These are phyloP conservation scores for Vanessa cardui DNA, from an alignment of 2,888 invertebrate genomes.

Conservation along the genomic window DNA sequence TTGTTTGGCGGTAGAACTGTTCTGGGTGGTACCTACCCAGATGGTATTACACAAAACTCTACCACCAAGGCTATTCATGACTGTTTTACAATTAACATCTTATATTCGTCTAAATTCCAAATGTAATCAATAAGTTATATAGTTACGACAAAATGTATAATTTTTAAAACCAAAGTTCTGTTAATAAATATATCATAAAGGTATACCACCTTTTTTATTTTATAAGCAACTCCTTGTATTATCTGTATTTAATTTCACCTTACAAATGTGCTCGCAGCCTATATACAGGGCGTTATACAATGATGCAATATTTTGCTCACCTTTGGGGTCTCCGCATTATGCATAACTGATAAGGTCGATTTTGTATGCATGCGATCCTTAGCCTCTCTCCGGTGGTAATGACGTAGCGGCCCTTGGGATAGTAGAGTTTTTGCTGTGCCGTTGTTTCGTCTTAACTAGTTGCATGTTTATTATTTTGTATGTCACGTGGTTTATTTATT, in stretches of 20 bases:
- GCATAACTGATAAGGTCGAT: constrained; percentile 82
- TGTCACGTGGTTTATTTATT: not conserved
- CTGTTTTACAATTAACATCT: too few relatives aligned
- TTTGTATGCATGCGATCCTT: constrained; percentile 83
- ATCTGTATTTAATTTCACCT: not conserved
- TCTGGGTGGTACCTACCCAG: too few relatives aligned
- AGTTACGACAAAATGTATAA: too few relatives aligned
- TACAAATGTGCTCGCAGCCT: constrained; percentile 42
- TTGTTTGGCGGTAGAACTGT: too few relatives aligned
- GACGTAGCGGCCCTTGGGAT: constrained; percentile 66
- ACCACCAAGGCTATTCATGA: too few relatives aligned
- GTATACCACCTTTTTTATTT: too few relatives aligned
- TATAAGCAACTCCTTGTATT: too few relatives aligned
- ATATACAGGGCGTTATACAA: constrained; percentile 43
- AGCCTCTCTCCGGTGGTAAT: constrained; percentile 64
- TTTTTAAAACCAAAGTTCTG: too few relatives aligned
- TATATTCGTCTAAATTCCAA: too few relatives aligned
- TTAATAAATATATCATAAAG: too few relatives aligned
- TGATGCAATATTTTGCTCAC: constrained; percentile 80
- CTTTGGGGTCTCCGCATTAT: constrained; percentile 82
- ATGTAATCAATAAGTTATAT: too few relatives aligned
- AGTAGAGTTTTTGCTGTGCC: constrained; percentile 50
- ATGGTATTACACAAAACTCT: too few relatives aligned
- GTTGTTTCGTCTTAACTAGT: constrained; percentile 42
- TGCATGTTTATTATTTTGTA: constrained; percentile 14